Evolutionary conservation across 2,888 invertebrate species (phyloP).

Genomic region (Penaeus monodon): DNA sequence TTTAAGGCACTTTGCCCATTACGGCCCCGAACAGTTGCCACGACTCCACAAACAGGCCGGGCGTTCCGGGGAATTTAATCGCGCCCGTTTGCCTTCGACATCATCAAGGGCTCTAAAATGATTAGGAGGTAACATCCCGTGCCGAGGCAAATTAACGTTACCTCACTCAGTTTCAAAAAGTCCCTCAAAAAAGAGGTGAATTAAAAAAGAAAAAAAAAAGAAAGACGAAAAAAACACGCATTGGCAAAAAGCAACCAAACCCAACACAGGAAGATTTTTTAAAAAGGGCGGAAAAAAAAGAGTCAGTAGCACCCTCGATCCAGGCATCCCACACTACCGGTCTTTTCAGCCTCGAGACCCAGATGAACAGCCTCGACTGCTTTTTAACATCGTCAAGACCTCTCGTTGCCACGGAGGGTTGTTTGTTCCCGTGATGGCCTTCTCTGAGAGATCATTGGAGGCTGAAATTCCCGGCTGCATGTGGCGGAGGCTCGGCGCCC

Average conservation of each 20-base stretch:
- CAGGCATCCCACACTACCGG: slow-evolving; percentile 11
- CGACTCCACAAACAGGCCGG: slow-evolving; percentile 29
- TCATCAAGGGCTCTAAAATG: no score
- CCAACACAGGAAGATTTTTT: no score
- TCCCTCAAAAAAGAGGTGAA: no score
- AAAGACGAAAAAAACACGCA: no score
- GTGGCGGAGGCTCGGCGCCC: slow-evolving; percentile 39
- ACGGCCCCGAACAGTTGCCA: slow-evolving; percentile 34
- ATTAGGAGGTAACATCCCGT: no score
- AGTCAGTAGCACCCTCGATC: slow-evolving; percentile 3
- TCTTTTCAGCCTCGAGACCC: slow-evolving; percentile 46
- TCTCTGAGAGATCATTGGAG: slow-evolving; percentile 33
- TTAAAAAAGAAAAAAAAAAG: not conserved
- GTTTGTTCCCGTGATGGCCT: slow-evolving; percentile 44
- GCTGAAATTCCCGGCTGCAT: slow-evolving; percentile 49
- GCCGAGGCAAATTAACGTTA: no score
- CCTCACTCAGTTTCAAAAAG: not conserved
- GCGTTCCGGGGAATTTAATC: slow-evolving; percentile 22
- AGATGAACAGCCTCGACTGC: slow-evolving; percentile 46
- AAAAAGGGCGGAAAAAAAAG: not conserved
- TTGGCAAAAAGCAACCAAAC: no score
- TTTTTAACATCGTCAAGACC: slow-evolving; percentile 51
- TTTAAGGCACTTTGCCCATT: slow-evolving; percentile 47
- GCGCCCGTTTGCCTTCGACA: slow-evolving; percentile 21
- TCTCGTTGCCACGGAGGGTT: slow-evolving; percentile 36